Base-by-base conservation (phyloP, 2,888 invertebrate genomes). In the Sinhomidia bicolor region DNA sequence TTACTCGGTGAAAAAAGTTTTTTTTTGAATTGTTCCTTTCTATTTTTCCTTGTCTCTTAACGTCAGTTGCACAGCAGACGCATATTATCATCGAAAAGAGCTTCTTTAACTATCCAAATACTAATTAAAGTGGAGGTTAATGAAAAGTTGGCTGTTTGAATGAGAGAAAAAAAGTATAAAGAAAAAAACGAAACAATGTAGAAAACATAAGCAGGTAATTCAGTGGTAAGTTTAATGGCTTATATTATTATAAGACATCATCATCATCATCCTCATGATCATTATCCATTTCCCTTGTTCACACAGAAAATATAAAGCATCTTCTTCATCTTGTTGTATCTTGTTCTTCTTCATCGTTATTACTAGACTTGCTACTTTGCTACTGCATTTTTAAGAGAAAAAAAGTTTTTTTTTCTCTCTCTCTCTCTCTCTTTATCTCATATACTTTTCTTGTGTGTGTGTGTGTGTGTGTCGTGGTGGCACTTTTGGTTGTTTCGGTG, bases 61-160 rank as follows among this genome's bases (percentile, higher is more conserved):
- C 88, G 88, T 88, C 88, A 88, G 88, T 88, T 88, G 88, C 78
- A 88, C 29, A 88, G 83, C 79, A 68, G 57, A 68, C 29, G 14
- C 71, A 62, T 12, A 65, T 74, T 47, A 74, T 68, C 57, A 29
- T 26, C 47, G 29, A 65, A 44, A 71, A 29, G 54, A 74, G 60
- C 74, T 74, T 36, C 57, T 80, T 87, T 88, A 88, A 36, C 88
- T 78, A 83, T 88, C 74, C 88, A 84, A 88, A 83, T 68, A 88
- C 88, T 88, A 88, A 88, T 88, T 88, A 88, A 88, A 79, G 76
- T 57, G 36, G 82, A 84, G 83, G 88, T 88, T 88, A 88, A 88
- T 88, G 88, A 88, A 83, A 83, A 82, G 44, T 71, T 68, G 62
- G 60, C 44, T 81, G 74, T 74, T 68, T 87, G 68, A 41, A 54